These are phyloP conservation scores for Acanthococcus lagerstroemiae DNA, from an alignment of 2,888 invertebrate species.

Conservation along the genomic window DNA sequence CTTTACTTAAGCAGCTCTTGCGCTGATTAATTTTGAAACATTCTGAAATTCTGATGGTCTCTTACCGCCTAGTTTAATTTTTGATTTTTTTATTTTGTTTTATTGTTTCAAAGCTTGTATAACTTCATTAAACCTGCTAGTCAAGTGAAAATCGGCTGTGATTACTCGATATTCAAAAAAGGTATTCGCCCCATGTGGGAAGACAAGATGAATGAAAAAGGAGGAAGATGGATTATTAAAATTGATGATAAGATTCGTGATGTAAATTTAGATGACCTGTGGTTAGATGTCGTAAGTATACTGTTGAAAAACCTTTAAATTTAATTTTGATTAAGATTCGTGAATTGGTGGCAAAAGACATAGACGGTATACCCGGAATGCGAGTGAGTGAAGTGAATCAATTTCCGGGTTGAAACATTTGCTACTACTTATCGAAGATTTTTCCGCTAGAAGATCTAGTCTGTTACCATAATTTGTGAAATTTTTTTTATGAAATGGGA, in stretches of 20 bases:
- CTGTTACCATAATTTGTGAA: too few relatives aligned
- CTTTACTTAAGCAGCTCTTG: too few relatives aligned
- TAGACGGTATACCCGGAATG: too few relatives aligned
- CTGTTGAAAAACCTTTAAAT: background rate
- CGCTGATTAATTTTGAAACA: too few relatives aligned
- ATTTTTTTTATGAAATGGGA: too few relatives aligned
- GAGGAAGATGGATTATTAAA: conserved; percentile 82
- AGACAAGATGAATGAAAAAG: conserved; percentile 72
- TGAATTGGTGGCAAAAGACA: background rate
- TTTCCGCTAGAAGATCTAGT: too few relatives aligned
- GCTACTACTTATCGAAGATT: too few relatives aligned
- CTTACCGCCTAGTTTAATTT: background rate
- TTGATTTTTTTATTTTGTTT: conserved; percentile 40
- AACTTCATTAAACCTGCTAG: conserved; percentile 84
- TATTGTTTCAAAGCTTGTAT: conserved; percentile 57
- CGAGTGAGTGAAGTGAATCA: too few relatives aligned
- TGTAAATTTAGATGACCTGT: conserved; percentile 58
- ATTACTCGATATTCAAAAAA: conserved; percentile 75
- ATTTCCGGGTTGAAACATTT: too few relatives aligned
- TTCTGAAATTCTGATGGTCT: too few relatives aligned
- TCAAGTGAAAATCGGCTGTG: conserved; percentile 74
- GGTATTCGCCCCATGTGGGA: conserved; percentile 95
- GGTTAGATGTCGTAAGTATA: conserved; percentile 68
- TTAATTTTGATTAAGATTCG: too few relatives aligned
- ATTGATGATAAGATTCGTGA: conserved; percentile 2